Evolutionary conservation across 2,888 invertebrate species (phyloP), one percentile per base, ranked within the genome.

Genomic region (Scrobipalpa atriplicella): DNA sequence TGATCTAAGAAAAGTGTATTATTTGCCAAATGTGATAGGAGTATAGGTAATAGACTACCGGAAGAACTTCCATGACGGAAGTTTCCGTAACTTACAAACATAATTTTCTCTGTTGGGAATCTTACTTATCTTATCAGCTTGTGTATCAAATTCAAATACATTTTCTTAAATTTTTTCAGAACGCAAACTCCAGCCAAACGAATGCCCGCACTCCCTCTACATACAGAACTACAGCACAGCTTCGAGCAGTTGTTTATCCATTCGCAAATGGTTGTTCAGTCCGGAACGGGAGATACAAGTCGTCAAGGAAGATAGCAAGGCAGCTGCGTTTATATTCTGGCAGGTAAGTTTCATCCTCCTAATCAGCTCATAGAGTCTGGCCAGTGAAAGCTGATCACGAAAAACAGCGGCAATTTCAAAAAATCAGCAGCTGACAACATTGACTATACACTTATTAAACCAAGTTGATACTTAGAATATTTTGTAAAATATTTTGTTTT

Each of bases 151-250:
- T 9, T 47, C 5, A 43, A 10, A 43, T 13, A 1, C 3, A 13
- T 43, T 13, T 43, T 43, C 5, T 47, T 47, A n/a, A 1, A n/a
- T 21, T n/a, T 61, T 19, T 2, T n/a, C 91, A 98, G 99, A 99
- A 86, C 95, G 99, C 66, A 99, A 99, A 90, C 93, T 99, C 69
- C 97, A 97, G 77, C 95, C 97, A 0, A 96, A 96, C 84, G 99
- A 99, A 92, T 97, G 98, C 76, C 99, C 99, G 0, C 99, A 99
- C 92, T 97, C 98, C 78, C 94, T 99, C 72, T 99, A 99, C 93
- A 98, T 99, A 77, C 99, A 99, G 92, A 99, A 99, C 92, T 99
- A 99, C 85, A 98, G 98, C 72, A 99, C 99, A 11, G 99, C 99
- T 43, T 98, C 98, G 47, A 97, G 98, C 73, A 98, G 98, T 62